Conservation (phyloP, 1,140 invertebrate genomes). For the Aricia agestis region DNA sequence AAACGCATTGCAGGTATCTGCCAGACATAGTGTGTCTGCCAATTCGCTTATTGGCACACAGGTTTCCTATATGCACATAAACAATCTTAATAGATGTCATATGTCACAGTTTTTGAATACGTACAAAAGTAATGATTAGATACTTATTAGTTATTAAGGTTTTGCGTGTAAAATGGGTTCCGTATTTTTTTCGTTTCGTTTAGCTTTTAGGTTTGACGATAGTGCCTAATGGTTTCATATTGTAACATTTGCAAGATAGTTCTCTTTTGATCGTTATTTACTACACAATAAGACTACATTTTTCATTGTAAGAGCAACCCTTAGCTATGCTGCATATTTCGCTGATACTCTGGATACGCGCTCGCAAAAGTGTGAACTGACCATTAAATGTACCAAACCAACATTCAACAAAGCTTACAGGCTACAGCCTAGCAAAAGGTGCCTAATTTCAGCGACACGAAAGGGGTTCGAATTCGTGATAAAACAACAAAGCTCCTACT, state of each 20-base stretch:
- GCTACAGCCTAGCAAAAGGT: not conserved
- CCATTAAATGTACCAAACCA: too few species aligned
- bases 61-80: not conserved
- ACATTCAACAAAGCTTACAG: too few species aligned
- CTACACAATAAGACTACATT: too few species aligned
- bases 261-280: too few species aligned
- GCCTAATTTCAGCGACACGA: not conserved
- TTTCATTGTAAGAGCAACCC: too few species aligned
- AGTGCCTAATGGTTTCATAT: too few species aligned
- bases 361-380: too few species aligned
- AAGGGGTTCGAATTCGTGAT: not conserved
- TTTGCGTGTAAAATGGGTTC: not conserved
- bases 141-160: not conserved
- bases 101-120: constrained; percentile 3
- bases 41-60: constrained; percentile 2
- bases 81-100: constrained; percentile 6
- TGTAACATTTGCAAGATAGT: too few species aligned
- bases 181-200: not conserved
- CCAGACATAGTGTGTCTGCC: not conserved
- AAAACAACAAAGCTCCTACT: not conserved
- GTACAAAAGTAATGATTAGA: not conserved
- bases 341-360: too few species aligned
- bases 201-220: too few species aligned
- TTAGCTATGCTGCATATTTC: too few species aligned
- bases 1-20: not conserved